Evolutionary conservation across 2,888 invertebrate genomes (phyloP), one percentile per base, ranked within the genome.

Genomic region (Erebia ligea): DNA sequence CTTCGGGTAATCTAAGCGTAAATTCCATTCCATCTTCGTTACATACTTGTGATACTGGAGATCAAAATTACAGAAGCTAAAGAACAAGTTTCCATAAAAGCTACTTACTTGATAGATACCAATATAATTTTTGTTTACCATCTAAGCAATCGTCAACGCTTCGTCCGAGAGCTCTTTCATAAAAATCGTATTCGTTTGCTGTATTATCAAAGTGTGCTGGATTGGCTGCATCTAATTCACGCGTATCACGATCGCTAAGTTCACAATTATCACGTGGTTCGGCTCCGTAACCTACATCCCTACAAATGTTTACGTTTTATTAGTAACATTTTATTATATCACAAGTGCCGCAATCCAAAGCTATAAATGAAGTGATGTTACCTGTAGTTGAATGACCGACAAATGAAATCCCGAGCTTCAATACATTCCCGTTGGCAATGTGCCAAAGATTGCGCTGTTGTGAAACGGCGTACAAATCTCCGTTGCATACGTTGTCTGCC

Each of bases 21-120:
- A 98, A 98, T 85, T 98, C 98, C 98, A 98, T 98, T 1, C 98
- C 98, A 84, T 98, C 98, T 90, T 98, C 98, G 81, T 97, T 98
- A 87, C 98, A 98, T 1, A 97, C 96, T 95, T 98, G 98, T 67
- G 97, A 97, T 67, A 98, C 98, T 98, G 57, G 11, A 15, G 34
- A n/a, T 11, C 34, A 61, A 61, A 45, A 25, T n/a, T 21, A 71
- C 42, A 48, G 52, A 59, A 4, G 40, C 10, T 58, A 58, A 34
- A 50, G 50, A 15, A 15, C 15, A 8, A 54, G 19, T 54, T 19
- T 17, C 17, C 17, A 15, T 17, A 59, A 10, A 58, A 6, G 6
- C 34, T n/a, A 58, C 13, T 54, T 8, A 34, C 34, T 34, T 34
- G 34, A 34, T 34, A 34, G 54, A 10, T 54, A 19, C 19, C 34